These are phyloP conservation scores for Clitarchus hookeri DNA, from an alignment of 2,888 invertebrate genomes.

Conservation along the genomic window DNA sequence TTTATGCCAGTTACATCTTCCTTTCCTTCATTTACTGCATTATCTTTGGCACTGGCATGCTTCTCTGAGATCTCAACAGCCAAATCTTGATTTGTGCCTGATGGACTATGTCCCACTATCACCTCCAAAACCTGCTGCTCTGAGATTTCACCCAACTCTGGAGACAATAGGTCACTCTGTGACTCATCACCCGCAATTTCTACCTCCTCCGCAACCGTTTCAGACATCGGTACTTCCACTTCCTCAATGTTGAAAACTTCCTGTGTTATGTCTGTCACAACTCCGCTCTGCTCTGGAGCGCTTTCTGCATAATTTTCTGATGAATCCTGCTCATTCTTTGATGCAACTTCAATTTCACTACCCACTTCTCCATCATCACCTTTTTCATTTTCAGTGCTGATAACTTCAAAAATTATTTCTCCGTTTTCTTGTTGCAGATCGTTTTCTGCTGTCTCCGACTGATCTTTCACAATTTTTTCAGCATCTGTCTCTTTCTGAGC, in stretches of 20 bases:
- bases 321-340: neutral
- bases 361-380: constrained; percentile 4
- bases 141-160: neutral
- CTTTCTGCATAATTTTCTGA: neutral
- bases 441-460: neutral
- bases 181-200: constrained; percentile 22
- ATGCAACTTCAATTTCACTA: neutral
- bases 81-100: neutral
- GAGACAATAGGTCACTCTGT: neutral
- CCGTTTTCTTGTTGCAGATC: neutral
- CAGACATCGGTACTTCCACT: constrained; percentile 3
- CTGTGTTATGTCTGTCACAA: neutral
- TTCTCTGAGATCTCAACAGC: neutral
- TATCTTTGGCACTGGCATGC: neutral
- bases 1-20: neutral
- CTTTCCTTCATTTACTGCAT: neutral
- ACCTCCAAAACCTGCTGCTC: constrained; percentile 18
- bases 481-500: neutral
- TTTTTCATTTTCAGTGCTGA: neutral
- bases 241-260: neutral
- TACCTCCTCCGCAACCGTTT: constrained; percentile 25
- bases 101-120: neutral
- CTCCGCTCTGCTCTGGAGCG: neutral
- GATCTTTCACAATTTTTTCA: neutral
- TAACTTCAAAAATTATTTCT: neutral